Conservation (phyloP, 2,113 vertebrate species). For the Pteronura brasiliensis region DNA sequence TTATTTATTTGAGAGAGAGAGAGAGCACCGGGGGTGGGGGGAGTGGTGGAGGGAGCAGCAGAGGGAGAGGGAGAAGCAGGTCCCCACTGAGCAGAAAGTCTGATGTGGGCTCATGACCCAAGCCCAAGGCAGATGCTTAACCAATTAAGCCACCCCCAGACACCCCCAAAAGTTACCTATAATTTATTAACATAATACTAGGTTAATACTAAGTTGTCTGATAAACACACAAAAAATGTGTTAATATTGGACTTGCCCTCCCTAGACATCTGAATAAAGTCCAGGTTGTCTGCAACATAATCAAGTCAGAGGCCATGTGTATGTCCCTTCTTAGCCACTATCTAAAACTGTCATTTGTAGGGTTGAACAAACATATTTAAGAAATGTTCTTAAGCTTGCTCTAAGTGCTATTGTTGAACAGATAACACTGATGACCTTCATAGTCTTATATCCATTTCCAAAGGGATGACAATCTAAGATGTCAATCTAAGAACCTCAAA, state of each 20-base stretch:
- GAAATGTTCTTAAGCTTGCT: background rate
- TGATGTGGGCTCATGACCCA: background rate
- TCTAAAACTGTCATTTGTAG: background rate
- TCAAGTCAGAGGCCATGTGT: background rate
- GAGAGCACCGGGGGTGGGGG: too few relatives aligned
- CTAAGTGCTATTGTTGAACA: background rate
- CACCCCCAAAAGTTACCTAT: background rate
- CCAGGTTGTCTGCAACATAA: background rate
- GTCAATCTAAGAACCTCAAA: conserved; percentile 42
- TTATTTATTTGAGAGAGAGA: too few relatives aligned
- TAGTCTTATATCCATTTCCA: conserved; percentile 47
- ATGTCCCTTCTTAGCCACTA: background rate
- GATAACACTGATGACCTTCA: conserved; percentile 25
- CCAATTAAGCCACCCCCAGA: background rate
- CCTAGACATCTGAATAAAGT: background rate
- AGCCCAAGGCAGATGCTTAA: background rate
- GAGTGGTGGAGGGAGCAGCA: too few relatives aligned
- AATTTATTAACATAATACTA: background rate
- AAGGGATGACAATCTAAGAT: conserved; percentile 5
- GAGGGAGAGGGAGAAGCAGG: background rate
- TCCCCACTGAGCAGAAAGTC: background rate
- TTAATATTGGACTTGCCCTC: background rate
- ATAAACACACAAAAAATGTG: background rate
- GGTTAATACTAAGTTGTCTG: background rate
- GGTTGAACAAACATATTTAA: background rate